phyloP scores from a whole-genome alignment of 2,888 invertebrate species.

The Callyntrura sp. region DNA sequence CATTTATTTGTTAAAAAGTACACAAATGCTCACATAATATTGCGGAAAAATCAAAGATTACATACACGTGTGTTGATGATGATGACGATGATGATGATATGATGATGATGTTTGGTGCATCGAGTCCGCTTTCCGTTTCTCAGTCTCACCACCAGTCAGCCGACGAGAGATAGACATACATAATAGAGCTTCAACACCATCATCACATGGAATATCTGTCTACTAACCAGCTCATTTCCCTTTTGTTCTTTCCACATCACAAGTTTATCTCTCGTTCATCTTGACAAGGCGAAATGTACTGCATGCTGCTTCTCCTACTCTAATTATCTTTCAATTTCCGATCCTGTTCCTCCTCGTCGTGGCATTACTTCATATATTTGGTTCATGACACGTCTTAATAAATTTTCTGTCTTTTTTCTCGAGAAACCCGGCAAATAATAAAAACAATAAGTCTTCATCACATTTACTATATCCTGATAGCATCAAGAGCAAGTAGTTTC shows the following conservation, averaged over 20 bases:
- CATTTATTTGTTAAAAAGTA: background rate
- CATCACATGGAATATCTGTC: constrained; percentile 52
- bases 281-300: constrained; percentile 57
- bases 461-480: constrained; percentile 29
- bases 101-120: constrained; percentile 20
- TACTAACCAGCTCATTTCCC: constrained; percentile 62
- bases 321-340: constrained; percentile 76
- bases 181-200: constrained; percentile 11
- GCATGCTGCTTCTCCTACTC: constrained; percentile 46
- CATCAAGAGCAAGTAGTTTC: constrained; percentile 38
- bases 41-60: background rate
- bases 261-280: constrained; percentile 56
- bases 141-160: background rate
- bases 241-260: constrained; percentile 42
- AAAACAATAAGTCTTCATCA: constrained; percentile 29
- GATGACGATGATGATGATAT: background rate
- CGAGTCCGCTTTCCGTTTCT: background rate
- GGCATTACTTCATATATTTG: background rate
- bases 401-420: constrained; percentile 22
- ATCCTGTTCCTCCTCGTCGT: constrained; percentile 43
- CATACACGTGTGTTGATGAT: constrained; percentile 27
- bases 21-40: background rate
- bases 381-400: constrained; percentile 45
- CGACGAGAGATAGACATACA: background rate
- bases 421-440: background rate